phyloP scores from a whole-genome alignment of 2,113 vertebrate genomes.

The Clarias macrocephalus region DNA sequence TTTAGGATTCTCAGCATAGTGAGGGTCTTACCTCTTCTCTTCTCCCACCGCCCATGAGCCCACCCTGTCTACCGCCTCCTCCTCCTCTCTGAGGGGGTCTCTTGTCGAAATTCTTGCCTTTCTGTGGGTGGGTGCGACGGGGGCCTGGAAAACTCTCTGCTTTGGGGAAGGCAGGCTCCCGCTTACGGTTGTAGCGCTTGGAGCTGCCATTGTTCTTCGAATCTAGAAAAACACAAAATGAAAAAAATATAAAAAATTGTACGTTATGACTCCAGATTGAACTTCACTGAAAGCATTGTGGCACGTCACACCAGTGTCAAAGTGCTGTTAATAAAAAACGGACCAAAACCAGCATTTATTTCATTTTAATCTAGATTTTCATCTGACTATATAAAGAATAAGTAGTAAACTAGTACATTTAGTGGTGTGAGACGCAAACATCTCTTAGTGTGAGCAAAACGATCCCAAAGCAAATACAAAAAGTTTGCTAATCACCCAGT shows the following conservation, averaged over 20 bases:
- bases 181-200: slow-evolving; percentile 91
- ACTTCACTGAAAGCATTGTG: neutral
- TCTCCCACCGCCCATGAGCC: slow-evolving; percentile 90
- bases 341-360: no score
- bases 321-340: neutral
- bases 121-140: slow-evolving; percentile 96
- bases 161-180: slow-evolving; percentile 90
- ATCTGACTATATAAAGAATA: no score
- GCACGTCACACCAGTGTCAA: no score
- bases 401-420: no score
- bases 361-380: no score
- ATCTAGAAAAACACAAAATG: slow-evolving; percentile 72
- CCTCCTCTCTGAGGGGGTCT: slow-evolving; percentile 93
- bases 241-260: neutral
- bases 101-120: slow-evolving; percentile 99
- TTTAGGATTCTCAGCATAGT: neutral
- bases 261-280: neutral
- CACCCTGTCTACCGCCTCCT: slow-evolving; percentile 80
- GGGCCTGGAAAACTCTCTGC: slow-evolving; percentile 85
- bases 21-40: slow-evolving; percentile 88
- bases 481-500: no score
- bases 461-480: no score
- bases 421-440: no score
- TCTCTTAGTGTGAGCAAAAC: no score
- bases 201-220: slow-evolving; percentile 88